Evolutionary conservation across 2,888 invertebrate species (phyloP), one percentile per base, ranked within the genome.

Genomic region (Synanthedon andrenaeformis): DNA sequence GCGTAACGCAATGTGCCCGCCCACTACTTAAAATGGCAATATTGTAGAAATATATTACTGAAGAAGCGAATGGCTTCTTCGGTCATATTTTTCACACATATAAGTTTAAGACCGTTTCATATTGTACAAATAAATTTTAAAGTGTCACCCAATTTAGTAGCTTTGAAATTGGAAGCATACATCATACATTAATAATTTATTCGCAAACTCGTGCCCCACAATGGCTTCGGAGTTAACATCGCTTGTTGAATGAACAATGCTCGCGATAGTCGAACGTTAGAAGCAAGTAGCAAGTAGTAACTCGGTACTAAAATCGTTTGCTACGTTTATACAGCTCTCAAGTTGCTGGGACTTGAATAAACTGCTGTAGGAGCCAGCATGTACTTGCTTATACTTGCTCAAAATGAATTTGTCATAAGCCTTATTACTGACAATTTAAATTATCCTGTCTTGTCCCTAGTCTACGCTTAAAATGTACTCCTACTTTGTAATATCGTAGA

Each of bases 131-230:
- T 35, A 35, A 35, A 35, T 35, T 35, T 35, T 35, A 35, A 35
- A 35, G 35, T 35, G 35, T 35, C 35, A 10, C 35, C 35, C 35
- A 35, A 35, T 35, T 35, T 35, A 35, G 35, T 45, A 53, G 52
- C 53, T 51, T 53, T 51, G 55, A 59, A 62, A 58, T 55, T 56
- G 57, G 53, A 52, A 59, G 59, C 57, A 54, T 57, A 62, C 57
- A 59, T 60, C 62, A 57, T 55, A 58, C 62, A 66, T 71, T 72
- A 69, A 72, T 74, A 79, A 78, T 74, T 73, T 72, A 76, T 72
- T 67, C 69, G 64, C 67, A 64, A 72, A 73, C 75, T 78, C 74
- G 74, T 74, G 69, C 67, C 62, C 62, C 58, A 72, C 76, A 70
- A 72, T 74, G 70, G 71, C 57, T 62, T 61, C 58, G 62, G 67